Evolutionary conservation across 2,113 vertebrate genomes (phyloP), one percentile per base, ranked within the genome.

Genomic region (Choloepus hoffmanni): DNA sequence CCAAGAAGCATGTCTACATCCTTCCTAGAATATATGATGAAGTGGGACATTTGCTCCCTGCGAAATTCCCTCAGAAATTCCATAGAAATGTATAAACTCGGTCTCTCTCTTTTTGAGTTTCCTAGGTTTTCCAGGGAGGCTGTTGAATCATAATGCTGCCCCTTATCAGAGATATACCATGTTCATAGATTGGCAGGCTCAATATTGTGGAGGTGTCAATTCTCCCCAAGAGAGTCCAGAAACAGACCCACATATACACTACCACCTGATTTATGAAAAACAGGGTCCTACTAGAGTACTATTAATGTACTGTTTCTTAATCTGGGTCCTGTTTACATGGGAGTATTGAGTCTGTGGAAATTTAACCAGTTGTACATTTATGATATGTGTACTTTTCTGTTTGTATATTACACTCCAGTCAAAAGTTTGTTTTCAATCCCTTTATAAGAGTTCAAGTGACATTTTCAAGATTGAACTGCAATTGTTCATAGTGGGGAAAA

Each of bases 161-260:
- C n/a, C 94, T 96, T 84, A 83, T 85, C 81, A 63, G 62, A 95
- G 89, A 73, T 50, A 79, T 74, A 92, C 79, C 89, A 97, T 95
- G 43, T 73, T 95, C 76, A 96, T 67, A 88, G 85, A 93, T 4
- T 72, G 40, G 53, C 36, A 13, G 43, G 81, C 65, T 90, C 8
- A 0, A 48, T 90, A 65, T 85, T 83, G 3, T 76, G 23, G 33
- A 93, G 21, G 92, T 83, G 21, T 86, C 81, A 60, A n/a, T 89
- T 79, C 45, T 89, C 74, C 67, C 84, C 23, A 53, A 86, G 36
- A 93, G 45, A 79, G 24, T 50, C 74, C 88, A 90, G 63, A 85
- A 89, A 89, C 13, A 93, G 28, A 92, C 30, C 21, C 85, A 45
- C 12, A 53, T 13, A 58, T 68, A 92, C 23, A 83, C 23, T 70